Conservation (phyloP, 1,140 invertebrate species). For the Heliconius melpomene region DNA sequence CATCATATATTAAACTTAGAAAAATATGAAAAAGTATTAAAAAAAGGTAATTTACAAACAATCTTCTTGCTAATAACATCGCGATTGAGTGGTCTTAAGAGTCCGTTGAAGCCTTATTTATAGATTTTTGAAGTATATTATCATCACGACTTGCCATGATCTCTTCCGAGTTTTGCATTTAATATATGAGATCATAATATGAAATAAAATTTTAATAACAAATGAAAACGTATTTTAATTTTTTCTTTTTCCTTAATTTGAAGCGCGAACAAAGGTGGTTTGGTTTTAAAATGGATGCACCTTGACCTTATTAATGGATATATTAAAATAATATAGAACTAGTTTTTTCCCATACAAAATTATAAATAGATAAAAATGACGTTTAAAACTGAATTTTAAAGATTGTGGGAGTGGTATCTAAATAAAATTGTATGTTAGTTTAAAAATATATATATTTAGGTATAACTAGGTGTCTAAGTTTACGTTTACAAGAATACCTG, state of each 20-base stretch:
- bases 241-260: background rate
- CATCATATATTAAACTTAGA: background rate
- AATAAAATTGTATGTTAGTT: background rate
- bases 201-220: background rate
- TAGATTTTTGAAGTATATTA: slow-evolving; percentile 49
- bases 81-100: slow-evolving; percentile 21
- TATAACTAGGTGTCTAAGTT: background rate
- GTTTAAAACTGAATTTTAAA: background rate
- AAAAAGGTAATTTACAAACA: slow-evolving; percentile 25
- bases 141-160: slow-evolving; percentile 53
- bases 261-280: background rate
- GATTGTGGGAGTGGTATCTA: background rate
- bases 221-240: background rate
- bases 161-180: slow-evolving; percentile 32
- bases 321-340: background rate
- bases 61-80: slow-evolving; percentile 30
- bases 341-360: background rate
- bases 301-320: slow-evolving; percentile 4
- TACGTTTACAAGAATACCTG: background rate
- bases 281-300: background rate
- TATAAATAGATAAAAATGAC: background rate
- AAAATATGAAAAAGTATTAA: slow-evolving; percentile 13
- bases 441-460: background rate
- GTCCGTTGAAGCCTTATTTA: slow-evolving; percentile 53
- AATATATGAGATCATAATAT: slow-evolving; percentile 32